Percentiles rank a stretch among this genome's conserved stretches.
These are phyloP conservation scores for Pheosia gnoma DNA, from an alignment of 2,888 invertebrate species.

Conservation along the genomic window DNA sequence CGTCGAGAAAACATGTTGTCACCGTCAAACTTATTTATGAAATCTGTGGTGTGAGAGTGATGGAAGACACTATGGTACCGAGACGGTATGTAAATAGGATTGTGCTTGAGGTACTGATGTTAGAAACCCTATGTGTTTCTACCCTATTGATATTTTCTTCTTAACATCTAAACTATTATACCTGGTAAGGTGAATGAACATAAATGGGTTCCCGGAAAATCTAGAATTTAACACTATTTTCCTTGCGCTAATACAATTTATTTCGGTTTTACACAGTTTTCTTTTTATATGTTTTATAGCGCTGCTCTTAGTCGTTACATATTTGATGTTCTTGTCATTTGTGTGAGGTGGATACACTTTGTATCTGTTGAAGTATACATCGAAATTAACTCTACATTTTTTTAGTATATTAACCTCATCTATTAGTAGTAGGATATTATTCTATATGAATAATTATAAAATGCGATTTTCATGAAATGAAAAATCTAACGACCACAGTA, in stretches of 20 bases:
- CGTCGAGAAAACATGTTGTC: no score
- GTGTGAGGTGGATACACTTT: not conserved
- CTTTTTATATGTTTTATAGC: not conserved
- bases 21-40: no score
- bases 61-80: no score
- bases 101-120: not conserved
- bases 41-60: no score
- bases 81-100: no score
- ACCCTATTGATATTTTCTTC: not conserved
- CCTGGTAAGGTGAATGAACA: not conserved
- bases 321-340: slow-evolving; percentile 1
- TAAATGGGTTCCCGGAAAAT: slow-evolving; percentile 2
- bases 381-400: not conserved
- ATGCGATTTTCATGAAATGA: no score
- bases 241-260: not conserved
- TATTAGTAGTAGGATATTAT: no score
- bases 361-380: not conserved
- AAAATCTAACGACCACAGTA: no score
- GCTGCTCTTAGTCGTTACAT: not conserved
- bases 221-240: not conserved
- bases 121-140: slow-evolving; percentile 10
- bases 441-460: no score
- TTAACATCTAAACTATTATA: not conserved
- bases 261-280: not conserved
- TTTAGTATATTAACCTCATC: no score